Base-by-base conservation (phyloP, 2,888 invertebrate genomes). In the Trissolcus brochymenae region DNA sequence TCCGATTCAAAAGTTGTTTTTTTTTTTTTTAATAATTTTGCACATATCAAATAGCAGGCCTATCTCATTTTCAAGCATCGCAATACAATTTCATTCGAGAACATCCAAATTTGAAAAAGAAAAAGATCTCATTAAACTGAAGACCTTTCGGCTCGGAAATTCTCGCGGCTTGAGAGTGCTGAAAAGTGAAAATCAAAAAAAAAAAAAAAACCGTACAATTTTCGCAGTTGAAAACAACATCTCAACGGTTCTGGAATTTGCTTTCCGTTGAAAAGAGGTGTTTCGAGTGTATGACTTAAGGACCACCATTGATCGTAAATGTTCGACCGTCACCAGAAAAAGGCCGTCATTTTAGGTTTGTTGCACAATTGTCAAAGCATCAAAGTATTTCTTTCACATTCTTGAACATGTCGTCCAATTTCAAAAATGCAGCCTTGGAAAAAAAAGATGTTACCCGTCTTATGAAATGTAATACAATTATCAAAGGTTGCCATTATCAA, bases 281-380 rank as follows among this genome's bases (percentile, higher is more conserved):
- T 64, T 72, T 60, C 54, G 19, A 67, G 72, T 72, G 51, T 54
- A 64, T 62, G 59, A 77, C 72, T 72, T 77, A 72, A 68, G 67
- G 64, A 64, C 64, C 25, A 59, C 51, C 55, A 72, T 54, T 51
- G 56, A 61, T 77, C 41, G 68, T 77, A 72, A 77, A 77, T 65
- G 71, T 70, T 76, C 54, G 72, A 77, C 62, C 64, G 51, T 66
- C 71, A 68, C 68, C 72, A 72, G 54, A 72, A 72, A 72, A 68
- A 54, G 55, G 50, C 51, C 59, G 50, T 62, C 59, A 65, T 68
- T 77, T 60, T 72, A 77, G 77, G 77, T 77, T 62, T 16, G 76
- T 77, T 35, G 35, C 35, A 67, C n/a, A 51, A 19, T 51, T 17
- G 4, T 51, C 51, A 17, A 51, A 51, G 14, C 51, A 59, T 16